phyloP scores from a whole-genome alignment of 2,888 invertebrate species.

The Andrena camellia region DNA sequence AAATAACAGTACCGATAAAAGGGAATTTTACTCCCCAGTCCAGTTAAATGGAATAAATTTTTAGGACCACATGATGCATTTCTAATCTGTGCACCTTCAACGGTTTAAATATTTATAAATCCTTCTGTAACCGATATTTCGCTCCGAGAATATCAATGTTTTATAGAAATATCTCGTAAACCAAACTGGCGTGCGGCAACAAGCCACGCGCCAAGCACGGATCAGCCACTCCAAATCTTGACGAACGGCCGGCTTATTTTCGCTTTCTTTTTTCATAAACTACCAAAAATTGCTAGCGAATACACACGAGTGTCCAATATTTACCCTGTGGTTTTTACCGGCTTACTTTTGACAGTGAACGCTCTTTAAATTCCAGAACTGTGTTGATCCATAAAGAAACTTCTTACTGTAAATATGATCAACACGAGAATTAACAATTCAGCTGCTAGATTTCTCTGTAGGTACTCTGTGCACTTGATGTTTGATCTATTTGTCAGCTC shows the following conservation, averaged over 20 bases:
- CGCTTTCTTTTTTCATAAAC: slow-evolving; percentile 9
- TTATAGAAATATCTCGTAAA: slow-evolving; percentile 29
- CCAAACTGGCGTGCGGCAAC: not conserved
- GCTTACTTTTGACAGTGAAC: not conserved
- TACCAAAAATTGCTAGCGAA: slow-evolving; percentile 17
- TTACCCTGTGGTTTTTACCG: not conserved
- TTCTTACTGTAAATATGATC: not conserved
- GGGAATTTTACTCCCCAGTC: not conserved
- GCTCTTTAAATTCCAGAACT: not conserved
- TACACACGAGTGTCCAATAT: slow-evolving; percentile 1
- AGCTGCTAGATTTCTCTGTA: not conserved
- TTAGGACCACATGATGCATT: slow-evolving; percentile 14
- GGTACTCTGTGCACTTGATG: not conserved
- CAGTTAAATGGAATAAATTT: not conserved
- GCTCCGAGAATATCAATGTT: slow-evolving; percentile 1
- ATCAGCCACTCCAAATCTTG: slow-evolving; percentile 43
- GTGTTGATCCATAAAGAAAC: not conserved
- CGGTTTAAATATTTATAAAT: not conserved
- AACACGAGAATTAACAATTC: not conserved
- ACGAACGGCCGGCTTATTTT: slow-evolving; percentile 30
- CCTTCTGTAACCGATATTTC: not conserved
- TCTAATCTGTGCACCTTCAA: not conserved
- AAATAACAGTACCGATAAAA: not conserved
- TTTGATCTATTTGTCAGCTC: not conserved
- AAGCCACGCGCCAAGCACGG: slow-evolving; percentile 32